Evolutionary conservation across 2,888 invertebrate genomes (phyloP), one percentile per base, ranked within the genome.

Genomic region (Xestia rhomboidea): DNA sequence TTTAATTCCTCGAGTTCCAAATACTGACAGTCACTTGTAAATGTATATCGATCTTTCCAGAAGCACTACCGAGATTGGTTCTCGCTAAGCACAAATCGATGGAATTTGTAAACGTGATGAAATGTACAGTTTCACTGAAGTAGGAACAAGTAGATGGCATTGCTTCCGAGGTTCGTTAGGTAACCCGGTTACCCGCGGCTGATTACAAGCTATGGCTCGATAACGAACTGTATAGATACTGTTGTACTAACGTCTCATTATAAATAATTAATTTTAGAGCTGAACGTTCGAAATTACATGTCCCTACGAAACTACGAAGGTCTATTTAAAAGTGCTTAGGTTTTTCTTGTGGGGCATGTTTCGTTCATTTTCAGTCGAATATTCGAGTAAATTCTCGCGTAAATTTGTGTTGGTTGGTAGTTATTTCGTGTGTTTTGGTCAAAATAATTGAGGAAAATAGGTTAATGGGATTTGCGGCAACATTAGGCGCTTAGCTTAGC

Each of bases 151-250:
- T 81, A 72, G 83, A 83, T 83, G 83, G 83, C 84, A 84, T 81
- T 84, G 78, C 82, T 84, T 84, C 81, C 84, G 81, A 84, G 84
- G 81, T 81, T 84, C 84, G 78, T 73, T 84, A 78, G 49, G 69
- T 81, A 81, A 84, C 82, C 82, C 72, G 84, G 84, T 81, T 84
- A 84, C 62, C 75, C 74, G 72, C 81, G 78, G 51, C 66, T 84
- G 78, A 81, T 84, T 84, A 84, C 81, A 78, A 69, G 72, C 64
- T 81, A 70, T 79, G 51, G 64, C 54, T 78, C 84, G 81, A 84
- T 84, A 81, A 73, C 67, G 46, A 75, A 83, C 81, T 77, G 73
- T 83, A 68, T 68, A 73, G 46, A 27, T 71, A 75, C 73, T 80
- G 64, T 69, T 75, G 68, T 74, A 74, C 66, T 54, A 63, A 63